Base-by-base conservation (phyloP, 2,113 vertebrate genomes). In the Ceyx melanurus region DNA sequence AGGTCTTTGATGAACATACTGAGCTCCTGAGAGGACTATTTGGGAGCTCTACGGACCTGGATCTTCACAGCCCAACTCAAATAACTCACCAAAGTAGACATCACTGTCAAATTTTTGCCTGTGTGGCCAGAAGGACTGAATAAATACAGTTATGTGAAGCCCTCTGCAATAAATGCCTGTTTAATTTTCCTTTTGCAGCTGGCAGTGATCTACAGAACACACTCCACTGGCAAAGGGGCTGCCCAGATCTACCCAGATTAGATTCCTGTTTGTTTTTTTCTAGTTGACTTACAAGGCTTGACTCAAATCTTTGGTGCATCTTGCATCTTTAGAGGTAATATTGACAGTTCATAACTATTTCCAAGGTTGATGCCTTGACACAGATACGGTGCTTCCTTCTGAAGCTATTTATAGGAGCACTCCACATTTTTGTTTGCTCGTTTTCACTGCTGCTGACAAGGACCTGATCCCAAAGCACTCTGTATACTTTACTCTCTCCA, bases 321-420 rank as follows among this genome's bases (percentile, higher is more conserved):
- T 89, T 93, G 68, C 48, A 66, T 53, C 73, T 94, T 91, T 88
- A 73, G 70, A 86, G 86, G 64, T 14, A 64, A 48, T 80, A 93
- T 80, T 91, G 91, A 65, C 26, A 53, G 76, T 25, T 60, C 3
- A 2, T 86, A 81, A 94, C 90, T 89, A 82, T 86, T 94, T 95
- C 90, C 86, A 66, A 93, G 64, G 77, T 40, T 72, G 71, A 42
- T 68, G 51, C 68, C 74, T 91, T 74, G 35, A 72, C 58, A 65
- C 1, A 6, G 54, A 45, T 43, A 37, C 26, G 22, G 4, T 43
- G 53, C 35, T 51, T 86, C 81, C 40, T 53, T 75, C 86, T 40
- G 22, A 50, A 73, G 46, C 50, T 94, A 48, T 93, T 94, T 74
- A 64, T 61, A 31, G 86, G 45, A 65, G 19, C 42, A 73, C n/a